Evolutionary conservation across 2,888 invertebrate genomes (phyloP).

Genomic region (Patella depressa): DNA sequence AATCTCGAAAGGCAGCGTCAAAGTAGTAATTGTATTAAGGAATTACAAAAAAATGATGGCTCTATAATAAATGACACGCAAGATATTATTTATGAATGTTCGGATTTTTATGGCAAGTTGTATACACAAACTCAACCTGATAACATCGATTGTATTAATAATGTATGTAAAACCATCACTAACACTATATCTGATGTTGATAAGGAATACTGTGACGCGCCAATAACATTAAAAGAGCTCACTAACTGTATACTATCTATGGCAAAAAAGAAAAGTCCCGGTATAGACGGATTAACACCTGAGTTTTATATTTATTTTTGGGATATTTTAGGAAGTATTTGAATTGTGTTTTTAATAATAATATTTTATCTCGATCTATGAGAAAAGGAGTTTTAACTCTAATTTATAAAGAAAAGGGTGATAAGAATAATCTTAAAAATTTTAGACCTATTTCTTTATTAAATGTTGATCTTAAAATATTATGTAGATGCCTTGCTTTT

Average conservation of each 20-base stretch:
- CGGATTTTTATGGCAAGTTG: too few relatives aligned
- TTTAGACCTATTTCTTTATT: conserved; percentile 45
- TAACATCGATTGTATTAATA: too few relatives aligned
- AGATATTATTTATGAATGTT: conserved; percentile 4
- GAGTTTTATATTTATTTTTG: conserved; percentile 13
- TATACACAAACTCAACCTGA: too few relatives aligned
- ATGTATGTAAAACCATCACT: too few relatives aligned
- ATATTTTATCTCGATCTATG: conserved; percentile 24
- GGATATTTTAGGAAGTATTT: too few relatives aligned
- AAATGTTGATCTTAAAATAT: conserved; percentile 43
- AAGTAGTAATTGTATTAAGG: not conserved
- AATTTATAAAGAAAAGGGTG: conserved; percentile 39
- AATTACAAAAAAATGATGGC: too few relatives aligned
- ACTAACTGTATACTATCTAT: conserved; percentile 23
- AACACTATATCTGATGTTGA: too few relatives aligned
- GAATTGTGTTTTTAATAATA: not conserved
- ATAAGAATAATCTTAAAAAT: conserved; percentile 34
- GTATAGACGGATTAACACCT: not conserved
- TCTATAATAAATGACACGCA: too few relatives aligned
- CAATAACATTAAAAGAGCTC: too few relatives aligned
- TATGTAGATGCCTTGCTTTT: conserved; percentile 40
- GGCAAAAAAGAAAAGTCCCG: conserved; percentile 30
- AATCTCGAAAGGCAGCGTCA: not conserved
- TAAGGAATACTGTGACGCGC: too few relatives aligned
- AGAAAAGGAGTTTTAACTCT: conserved; percentile 24